Evolutionary conservation across 2,888 invertebrate species (phyloP).

Genomic region (Ochropleura plecta): DNA sequence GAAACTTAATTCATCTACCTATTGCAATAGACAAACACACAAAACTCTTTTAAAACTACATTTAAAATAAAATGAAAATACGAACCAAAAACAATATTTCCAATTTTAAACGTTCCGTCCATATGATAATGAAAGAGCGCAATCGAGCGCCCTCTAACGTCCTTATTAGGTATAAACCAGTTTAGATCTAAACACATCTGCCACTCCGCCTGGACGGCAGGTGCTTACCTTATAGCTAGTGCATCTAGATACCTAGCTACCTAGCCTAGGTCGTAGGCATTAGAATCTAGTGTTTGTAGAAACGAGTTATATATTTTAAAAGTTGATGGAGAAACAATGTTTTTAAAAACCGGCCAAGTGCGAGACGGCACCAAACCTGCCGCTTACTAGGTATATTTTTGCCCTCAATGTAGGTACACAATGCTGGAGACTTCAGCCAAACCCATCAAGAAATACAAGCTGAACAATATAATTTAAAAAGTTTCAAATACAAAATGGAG

Average conservation of each 20-base stretch:
- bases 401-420: background rate
- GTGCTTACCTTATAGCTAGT: conserved; percentile 46
- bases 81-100: conserved; percentile 4
- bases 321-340: background rate
- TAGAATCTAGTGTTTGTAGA: conserved; percentile 41
- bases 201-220: conserved; percentile 40
- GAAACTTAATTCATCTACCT: no score
- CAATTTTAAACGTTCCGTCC: background rate
- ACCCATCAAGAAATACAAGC: background rate
- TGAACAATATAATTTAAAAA: conserved; percentile 11
- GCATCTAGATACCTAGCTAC: conserved; percentile 20
- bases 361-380: no score
- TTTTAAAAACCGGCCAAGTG: background rate
- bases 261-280: conserved; percentile 46
- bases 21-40: no score
- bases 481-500: conserved; percentile 1
- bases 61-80: conserved; percentile 5
- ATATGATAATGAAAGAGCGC: conserved; percentile 17
- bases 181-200: conserved; percentile 54
- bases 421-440: background rate
- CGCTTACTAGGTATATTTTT: no score
- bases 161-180: conserved; percentile 51
- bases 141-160: conserved; percentile 8
- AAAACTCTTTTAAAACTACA: no score
- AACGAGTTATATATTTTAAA: background rate